These are phyloP conservation scores for Drosophila leontia DNA, from an alignment of 1,140 invertebrate species.

Conservation along the genomic window DNA sequence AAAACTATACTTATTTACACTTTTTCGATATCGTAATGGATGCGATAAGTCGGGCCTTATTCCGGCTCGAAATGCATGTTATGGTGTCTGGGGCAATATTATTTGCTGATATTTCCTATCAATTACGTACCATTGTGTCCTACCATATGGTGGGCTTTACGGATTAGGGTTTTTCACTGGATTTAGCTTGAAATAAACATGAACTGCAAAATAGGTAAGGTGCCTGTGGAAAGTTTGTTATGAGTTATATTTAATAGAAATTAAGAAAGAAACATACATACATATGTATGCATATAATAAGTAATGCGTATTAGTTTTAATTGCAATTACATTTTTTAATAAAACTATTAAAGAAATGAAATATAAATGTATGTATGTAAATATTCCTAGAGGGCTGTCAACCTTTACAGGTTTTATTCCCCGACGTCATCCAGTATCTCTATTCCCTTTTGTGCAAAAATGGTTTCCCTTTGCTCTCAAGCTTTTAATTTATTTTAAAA, in stretches of 20 bases:
- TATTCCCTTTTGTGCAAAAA: slow-evolving; percentile 36
- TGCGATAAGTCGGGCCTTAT: slow-evolving; percentile 23
- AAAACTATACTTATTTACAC: slow-evolving; percentile 32
- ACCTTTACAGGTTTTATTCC: neutral
- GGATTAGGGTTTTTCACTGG: neutral
- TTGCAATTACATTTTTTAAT: no score
- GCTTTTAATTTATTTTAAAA: slow-evolving; percentile 37
- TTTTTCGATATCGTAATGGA: slow-evolving; percentile 26
- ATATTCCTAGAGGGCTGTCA: no score
- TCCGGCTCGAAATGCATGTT: slow-evolving; percentile 6
- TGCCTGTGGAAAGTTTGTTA: neutral
- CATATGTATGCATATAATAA: no score
- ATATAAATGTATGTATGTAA: no score
- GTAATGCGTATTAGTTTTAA: no score
- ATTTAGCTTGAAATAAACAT: neutral
- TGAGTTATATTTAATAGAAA: neutral
- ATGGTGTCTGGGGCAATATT: neutral
- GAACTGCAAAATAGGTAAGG: neutral
- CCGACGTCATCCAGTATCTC: neutral
- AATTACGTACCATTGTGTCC: slow-evolving; percentile 16
- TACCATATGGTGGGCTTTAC: neutral
- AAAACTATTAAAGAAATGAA: no score
- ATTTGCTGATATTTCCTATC: slow-evolving; percentile 33
- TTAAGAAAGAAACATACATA: no score
- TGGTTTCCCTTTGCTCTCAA: slow-evolving; percentile 39